Base-by-base conservation (phyloP, 2,113 vertebrate species). In the Istiophorus platypterus region DNA sequence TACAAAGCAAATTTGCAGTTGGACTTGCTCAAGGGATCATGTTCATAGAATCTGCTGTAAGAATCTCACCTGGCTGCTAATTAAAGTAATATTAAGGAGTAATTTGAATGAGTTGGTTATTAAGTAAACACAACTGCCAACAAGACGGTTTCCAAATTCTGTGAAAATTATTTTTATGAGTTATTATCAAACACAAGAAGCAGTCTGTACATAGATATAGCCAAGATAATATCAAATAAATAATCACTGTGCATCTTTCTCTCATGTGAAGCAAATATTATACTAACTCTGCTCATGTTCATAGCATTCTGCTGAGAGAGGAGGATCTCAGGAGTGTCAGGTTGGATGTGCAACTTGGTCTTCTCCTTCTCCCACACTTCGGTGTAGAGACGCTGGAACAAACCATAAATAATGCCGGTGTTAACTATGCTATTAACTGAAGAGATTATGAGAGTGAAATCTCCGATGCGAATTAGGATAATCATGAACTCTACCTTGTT, bases 301-400 rank as follows among this genome's bases (percentile, higher is more conserved):
- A 92, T 66, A 5, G 81, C 73, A 57, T 93, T 93, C 62, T 93
- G 92, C 52, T 96, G 97, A 5, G 96, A 96, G 5, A 97, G 90
- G 29, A 96, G 0, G 45, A 98, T 96, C 87, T 96, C 97, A 26
- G 96, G 96, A 34, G 95, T 96, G 54, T 97, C 96, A 39, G 96
- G 96, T 69, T 95, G 91, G 82, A 97, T 92, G 72, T 97, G 96
- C 37, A 97, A 24, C 2, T 85, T 94, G 31, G 88, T 92, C 92
- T 98, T 97, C 15, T 97, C 96, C n/a, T 96, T 96, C 72, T 97
- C 95, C 97, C 97, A 97, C 27, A 95, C 96, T 59, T 96, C 94
- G 13, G 83, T 93, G 83, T 97, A 98, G 34, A 95, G 92, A 76
- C 68, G 87, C 95, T 96, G 88, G 7, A 91, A 81, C 5, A 79